Base-by-base conservation (phyloP, 2,113 vertebrate species). In the Rhabdornis inornatus region DNA sequence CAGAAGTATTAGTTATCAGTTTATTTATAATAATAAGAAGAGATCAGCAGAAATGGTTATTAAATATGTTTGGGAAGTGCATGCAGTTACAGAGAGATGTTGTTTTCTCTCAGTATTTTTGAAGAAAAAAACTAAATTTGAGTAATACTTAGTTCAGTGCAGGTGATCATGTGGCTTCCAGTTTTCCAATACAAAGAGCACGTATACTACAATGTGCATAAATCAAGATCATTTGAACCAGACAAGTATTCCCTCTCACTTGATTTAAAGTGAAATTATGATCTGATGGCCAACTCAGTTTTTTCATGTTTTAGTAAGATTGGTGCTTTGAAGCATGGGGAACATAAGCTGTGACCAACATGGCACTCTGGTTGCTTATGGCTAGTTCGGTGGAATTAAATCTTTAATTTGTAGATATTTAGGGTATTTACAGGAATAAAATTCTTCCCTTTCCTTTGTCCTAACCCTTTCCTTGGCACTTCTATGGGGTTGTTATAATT, bases 301-400 rank as follows among this genome's bases (percentile, higher is more conserved):
- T 68, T 64, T 79, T 22, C 10, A 28, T 25, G 21, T 87, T 89
- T 87, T 35, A 16, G 6, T 50, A 19, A 44, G 6, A 24, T 50
- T 83, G 31, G 2, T 52, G 89, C 31, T 79, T 57, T 72, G 55
- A 80, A 80, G 42, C 17, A 10, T 22, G 22, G 39, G 50, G 49
- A 79, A 25, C 13, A 13, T 14, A 63, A 35, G 5, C 45, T 79
- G 64, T 0, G 0, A 76, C 28, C 5, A 49, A 4, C 0, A 0
- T 52, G 44, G 22, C 59, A 5, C 13, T 77, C 31, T 5, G 5
- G 15, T 68, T 13, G 6, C 10, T 87, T 21, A 6, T 33, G 45
- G 37, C 56, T 84, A 31, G 56, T 87, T 78, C 65, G 22, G 28
- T 56, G 31, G 27, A 47, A 56, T 1, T 37, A 44, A n/a, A n/a